Percentiles rank a stretch among this genome's conserved stretches.
Conservation (phyloP, 2,888 invertebrate species). For the Lepidochrysops patricia region DNA sequence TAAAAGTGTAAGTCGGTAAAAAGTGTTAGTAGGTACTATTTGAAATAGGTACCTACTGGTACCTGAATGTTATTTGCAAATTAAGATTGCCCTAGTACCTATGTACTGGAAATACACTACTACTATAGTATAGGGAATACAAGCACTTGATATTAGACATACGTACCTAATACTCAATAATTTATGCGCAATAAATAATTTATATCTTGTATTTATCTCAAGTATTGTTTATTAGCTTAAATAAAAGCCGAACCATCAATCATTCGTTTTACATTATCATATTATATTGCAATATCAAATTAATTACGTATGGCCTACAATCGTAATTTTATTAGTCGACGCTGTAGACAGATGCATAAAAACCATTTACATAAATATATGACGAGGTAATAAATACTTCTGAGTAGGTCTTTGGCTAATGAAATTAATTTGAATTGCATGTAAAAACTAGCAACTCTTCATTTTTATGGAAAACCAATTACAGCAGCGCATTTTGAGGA, state of each 20-base stretch:
- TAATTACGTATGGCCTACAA: background rate
- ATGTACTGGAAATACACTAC: too few species aligned
- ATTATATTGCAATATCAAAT: background rate
- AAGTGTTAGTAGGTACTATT: too few species aligned
- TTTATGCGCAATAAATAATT: conserved; percentile 7
- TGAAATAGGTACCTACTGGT: too few species aligned
- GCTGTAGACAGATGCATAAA: background rate
- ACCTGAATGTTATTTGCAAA: too few species aligned
- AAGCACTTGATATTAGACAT: background rate
- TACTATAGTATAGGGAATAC: too few species aligned
- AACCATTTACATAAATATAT: background rate
- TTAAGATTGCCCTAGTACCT: too few species aligned
- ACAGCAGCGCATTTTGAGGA: too few species aligned
- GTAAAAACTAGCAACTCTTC: too few species aligned
- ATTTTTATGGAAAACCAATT: too few species aligned
- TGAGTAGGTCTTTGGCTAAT: background rate
- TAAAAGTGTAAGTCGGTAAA: too few species aligned
- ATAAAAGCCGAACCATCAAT: background rate
- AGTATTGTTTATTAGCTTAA: conserved; percentile 8
- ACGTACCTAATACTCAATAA: background rate
- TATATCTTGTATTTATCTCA: background rate
- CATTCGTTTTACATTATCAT: background rate
- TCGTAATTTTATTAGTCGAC: background rate
- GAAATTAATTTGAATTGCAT: background rate
- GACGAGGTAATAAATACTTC: conserved; percentile 1